phyloP scores from a whole-genome alignment of 2,888 invertebrate species.

The Dinocampus coccinellae region DNA sequence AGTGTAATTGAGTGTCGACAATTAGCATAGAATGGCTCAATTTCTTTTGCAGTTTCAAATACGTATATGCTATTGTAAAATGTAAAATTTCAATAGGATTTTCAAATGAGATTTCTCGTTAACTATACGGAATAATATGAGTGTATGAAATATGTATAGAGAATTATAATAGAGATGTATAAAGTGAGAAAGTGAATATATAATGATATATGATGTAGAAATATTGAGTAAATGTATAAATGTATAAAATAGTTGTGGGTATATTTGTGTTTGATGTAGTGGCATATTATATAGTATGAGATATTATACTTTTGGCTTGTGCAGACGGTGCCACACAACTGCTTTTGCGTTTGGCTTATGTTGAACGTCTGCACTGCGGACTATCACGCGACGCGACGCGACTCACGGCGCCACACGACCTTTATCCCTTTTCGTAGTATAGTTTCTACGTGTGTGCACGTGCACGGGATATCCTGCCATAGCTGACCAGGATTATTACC shows the following conservation, averaged over 20 bases:
- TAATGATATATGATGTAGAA: neutral
- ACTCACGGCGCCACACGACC: constrained; percentile 32
- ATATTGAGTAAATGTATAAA: neutral
- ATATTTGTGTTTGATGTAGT: neutral
- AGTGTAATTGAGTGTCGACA: constrained; percentile 37
- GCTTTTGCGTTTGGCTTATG: constrained; percentile 28
- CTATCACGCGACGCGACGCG: constrained; percentile 43
- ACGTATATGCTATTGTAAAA: constrained; percentile 32
- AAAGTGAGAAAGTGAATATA: neutral
- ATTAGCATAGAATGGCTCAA: constrained; percentile 51
- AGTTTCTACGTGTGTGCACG: constrained; percentile 29
- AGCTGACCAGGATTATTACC: constrained; percentile 17
- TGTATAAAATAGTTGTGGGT: neutral
- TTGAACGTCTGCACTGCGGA: constrained; percentile 43
- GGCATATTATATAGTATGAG: neutral
- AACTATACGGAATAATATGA: neutral
- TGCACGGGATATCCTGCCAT: constrained; percentile 21
- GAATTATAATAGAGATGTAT: neutral
- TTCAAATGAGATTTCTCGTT: constrained; percentile 4
- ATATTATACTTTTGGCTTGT: neutral
- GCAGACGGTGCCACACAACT: constrained; percentile 18
- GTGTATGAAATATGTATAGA: neutral
- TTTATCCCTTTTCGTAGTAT: neutral
- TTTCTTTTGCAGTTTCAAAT: constrained; percentile 42
- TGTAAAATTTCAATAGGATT: neutral